Conservation (phyloP, 64 coral and sea anemone species). For the Orbicella faveolata region DNA sequence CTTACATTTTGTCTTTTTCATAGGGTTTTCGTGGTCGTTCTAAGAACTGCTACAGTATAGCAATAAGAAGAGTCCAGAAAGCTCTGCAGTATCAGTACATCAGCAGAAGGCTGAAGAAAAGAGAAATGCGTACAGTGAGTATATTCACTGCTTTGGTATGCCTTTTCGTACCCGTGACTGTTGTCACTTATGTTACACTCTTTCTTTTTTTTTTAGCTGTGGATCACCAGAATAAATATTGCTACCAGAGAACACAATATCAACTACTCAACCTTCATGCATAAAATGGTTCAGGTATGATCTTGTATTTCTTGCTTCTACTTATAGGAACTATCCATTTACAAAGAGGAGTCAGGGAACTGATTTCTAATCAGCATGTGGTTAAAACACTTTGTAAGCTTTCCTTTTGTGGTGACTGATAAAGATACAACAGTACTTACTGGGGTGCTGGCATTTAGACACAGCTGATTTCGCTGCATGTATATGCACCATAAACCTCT, state of each 20-base stretch:
- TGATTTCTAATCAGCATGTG: too few relatives aligned
- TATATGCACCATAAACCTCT: too few relatives aligned
- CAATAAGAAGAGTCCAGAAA: slow-evolving; percentile 89
- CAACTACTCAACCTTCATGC: slow-evolving; percentile 82
- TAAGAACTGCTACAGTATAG: slow-evolving; percentile 96
- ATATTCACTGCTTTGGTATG: neutral
- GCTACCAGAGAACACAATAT: slow-evolving; percentile 92
- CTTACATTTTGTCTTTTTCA: neutral
- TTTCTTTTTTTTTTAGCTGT: slow-evolving; percentile 62
- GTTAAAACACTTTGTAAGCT: too few relatives aligned
- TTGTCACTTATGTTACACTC: neutral
- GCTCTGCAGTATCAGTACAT: slow-evolving; percentile 91
- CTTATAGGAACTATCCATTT: too few relatives aligned
- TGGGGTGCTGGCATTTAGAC: neutral
- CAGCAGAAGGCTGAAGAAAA: slow-evolving; percentile 84
- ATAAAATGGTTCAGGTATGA: slow-evolving; percentile 82
- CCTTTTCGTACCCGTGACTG: neutral
- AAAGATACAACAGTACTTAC: too few relatives aligned
- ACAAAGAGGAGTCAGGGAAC: too few relatives aligned
- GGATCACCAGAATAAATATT: slow-evolving; percentile 95
- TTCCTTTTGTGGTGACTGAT: too few relatives aligned
- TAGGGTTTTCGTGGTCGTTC: slow-evolving; percentile 93
- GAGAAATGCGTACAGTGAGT: slow-evolving; percentile 98
- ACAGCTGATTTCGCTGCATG: too few relatives aligned
- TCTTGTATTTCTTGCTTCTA: too few relatives aligned